A percentile compares a stretch with the other conserved stretches of the same genome.
These are phyloP conservation scores for Eulemur coronatus DNA, from an alignment of 2,797 vertebrate species.

Conservation along the genomic window DNA sequence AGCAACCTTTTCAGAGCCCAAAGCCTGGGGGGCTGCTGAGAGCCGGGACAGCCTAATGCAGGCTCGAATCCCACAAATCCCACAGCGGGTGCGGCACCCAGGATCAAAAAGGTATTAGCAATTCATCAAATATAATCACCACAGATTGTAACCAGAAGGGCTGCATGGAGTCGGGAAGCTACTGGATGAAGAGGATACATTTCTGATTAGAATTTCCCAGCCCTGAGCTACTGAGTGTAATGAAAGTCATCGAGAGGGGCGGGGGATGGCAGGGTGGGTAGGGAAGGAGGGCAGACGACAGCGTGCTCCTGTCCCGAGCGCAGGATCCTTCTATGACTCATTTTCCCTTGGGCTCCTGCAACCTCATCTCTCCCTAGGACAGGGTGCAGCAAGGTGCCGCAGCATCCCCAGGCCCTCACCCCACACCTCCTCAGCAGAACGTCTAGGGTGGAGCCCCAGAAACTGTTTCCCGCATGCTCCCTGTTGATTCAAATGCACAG, in stretches of 20 bases:
- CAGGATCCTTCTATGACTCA: conserved; percentile 57
- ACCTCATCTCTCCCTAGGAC: background rate
- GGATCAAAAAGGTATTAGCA: conserved; percentile 70
- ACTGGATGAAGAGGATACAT: conserved; percentile 69
- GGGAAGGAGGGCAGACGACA: background rate
- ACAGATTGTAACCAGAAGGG: conserved; percentile 60
- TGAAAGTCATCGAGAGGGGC: conserved; percentile 63
- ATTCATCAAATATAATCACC: conserved; percentile 76
- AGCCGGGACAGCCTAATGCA: rapidly evolving
- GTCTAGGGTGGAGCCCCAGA: background rate
- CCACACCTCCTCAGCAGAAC: background rate
- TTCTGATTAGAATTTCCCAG: conserved; percentile 81
- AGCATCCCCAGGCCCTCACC: background rate
- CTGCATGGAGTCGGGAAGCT: conserved; percentile 69
- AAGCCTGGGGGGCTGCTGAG: background rate
- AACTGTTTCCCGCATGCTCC: background rate
- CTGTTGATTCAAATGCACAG: background rate
- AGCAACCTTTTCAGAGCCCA: background rate
- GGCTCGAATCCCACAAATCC: background rate
- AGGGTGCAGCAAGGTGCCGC: rapidly evolving
- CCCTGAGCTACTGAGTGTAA: conserved; percentile 77
- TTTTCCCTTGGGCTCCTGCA: conserved; percentile 58
- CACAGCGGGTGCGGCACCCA: background rate
- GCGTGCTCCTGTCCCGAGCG: conserved; percentile 65
- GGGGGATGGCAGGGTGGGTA: rapidly evolving